Conservation (phyloP, 2,797 vertebrate genomes). For the Gymnoscopelus braueri region DNA sequence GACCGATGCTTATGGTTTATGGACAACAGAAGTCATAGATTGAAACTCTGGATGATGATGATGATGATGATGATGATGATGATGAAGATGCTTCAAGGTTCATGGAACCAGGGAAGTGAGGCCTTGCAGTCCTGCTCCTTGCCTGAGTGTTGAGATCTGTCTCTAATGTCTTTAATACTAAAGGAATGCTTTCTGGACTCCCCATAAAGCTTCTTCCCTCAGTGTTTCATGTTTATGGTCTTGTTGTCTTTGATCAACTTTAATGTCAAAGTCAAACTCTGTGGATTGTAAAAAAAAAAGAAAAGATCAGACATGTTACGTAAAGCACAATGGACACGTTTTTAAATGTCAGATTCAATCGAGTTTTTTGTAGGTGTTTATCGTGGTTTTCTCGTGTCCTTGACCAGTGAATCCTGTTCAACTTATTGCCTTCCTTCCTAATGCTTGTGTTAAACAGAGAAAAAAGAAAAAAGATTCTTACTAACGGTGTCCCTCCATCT, state of each 20-base stretch:
- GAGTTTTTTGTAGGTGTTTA: conserved; percentile 47
- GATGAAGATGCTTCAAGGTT: no score
- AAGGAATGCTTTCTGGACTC: background rate
- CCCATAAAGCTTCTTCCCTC: background rate
- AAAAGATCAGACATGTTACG: conserved; percentile 24
- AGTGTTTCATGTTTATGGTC: conserved; percentile 36
- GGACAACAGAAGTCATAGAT: no score
- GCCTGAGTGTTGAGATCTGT: background rate
- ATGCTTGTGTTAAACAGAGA: conserved; percentile 7
- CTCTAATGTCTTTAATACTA: conserved; percentile 4
- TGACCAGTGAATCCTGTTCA: conserved; percentile 9
- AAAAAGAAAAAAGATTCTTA: background rate
- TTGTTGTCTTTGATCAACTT: conserved; percentile 44
- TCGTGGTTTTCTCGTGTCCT: conserved; percentile 28
- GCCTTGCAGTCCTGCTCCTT: background rate
- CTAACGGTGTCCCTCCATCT: background rate
- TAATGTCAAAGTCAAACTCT: conserved; percentile 41
- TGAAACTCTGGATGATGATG: no score
- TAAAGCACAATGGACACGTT: conserved; percentile 56
- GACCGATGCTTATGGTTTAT: no score
- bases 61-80: no score
- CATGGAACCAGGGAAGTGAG: background rate
- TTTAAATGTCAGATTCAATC: conserved; percentile 52
- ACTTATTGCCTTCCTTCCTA: conserved; percentile 16
- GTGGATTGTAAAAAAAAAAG: conserved; percentile 42